Evolutionary conservation across 2,888 invertebrate genomes (phyloP).

Genomic region (Epinotia bilunana): DNA sequence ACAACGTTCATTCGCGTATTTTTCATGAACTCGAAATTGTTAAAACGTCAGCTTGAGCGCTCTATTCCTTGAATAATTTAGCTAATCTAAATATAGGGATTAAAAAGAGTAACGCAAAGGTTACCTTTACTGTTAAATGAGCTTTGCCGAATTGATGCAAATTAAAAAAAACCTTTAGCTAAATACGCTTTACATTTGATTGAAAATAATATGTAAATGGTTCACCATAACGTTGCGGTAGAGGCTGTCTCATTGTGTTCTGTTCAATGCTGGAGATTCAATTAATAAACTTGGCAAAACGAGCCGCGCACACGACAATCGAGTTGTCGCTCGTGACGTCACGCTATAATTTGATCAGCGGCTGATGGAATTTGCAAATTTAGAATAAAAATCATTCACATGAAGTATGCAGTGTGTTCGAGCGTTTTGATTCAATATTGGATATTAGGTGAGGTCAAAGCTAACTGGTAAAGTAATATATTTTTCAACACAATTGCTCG

Average conservation of each 20-base stretch:
- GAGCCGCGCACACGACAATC: slow-evolving; percentile 56
- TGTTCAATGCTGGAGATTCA: slow-evolving; percentile 52
- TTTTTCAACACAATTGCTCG: too few relatives aligned
- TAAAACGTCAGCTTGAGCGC: not conserved
- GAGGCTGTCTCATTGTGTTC: slow-evolving; percentile 34
- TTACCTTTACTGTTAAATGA: slow-evolving; percentile 9
- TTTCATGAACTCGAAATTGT: slow-evolving; percentile 24
- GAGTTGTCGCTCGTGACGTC: slow-evolving; percentile 47
- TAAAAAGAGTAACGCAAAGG: not conserved
- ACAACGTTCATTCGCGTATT: slow-evolving; percentile 11
- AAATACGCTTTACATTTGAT: not conserved
- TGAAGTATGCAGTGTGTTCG: not conserved
- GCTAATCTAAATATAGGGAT: slow-evolving; percentile 1
- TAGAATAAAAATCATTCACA: slow-evolving; percentile 13
- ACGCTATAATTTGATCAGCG: slow-evolving; percentile 34
- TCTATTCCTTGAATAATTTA: not conserved
- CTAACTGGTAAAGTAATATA: not conserved
- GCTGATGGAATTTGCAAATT: slow-evolving; percentile 33
- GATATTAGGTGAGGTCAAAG: not conserved
- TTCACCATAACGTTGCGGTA: slow-evolving; percentile 25
- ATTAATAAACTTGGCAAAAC: slow-evolving; percentile 64
- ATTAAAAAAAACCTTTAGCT: not conserved
- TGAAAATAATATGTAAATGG: slow-evolving; percentile 33
- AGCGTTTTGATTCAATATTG: not conserved
- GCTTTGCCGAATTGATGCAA: not conserved